Evolutionary conservation across 2,113 vertebrate genomes (phyloP), one percentile per base, ranked within the genome.

Genomic region (Notothenia coriiceps): DNA sequence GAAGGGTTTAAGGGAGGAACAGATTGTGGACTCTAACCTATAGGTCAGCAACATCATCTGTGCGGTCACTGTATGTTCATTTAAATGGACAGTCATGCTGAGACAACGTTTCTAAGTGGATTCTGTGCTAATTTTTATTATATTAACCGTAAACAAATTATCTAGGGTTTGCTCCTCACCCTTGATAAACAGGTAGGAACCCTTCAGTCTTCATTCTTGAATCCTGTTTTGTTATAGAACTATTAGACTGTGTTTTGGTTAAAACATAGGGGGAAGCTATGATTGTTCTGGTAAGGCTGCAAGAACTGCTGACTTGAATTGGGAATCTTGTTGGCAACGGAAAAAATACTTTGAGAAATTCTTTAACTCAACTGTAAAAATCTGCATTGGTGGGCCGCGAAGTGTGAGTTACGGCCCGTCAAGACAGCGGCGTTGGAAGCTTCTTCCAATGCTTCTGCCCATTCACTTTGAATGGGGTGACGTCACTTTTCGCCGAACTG

Each of bases 161-260:
- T n/a, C 9, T 9, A n/a, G 8, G n/a, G 18, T 25, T 22, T 55
- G 20, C 10, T 20, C 11, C 20, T 76, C 29, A 44, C 46, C 35
- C 7, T 40, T 7, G 35, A 40, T 46, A 5, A 52, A 13, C 6
- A 14, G 25, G 13, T 15, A 55, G 29, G 15, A 74, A 22, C 47
- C 2, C 6, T 71, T 82, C 17, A 67, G 18, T 67, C 35, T 40
- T 40, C 35, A 40, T 40, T 7, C 64, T 35, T 22, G 18, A 46
- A n/a, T 74, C 43, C 15, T 35, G 11, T 61, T 77, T 22, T 78
- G 10, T 35, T 69, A 47, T 65, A 4, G 4, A n/a, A 44, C 17
- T 11, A 29, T 65, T 5, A 0, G 44, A 66, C 20, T 10, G 0
- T 15, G 20, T 29, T 74, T 74, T 14, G 2, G 10, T 63, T 9